These are phyloP conservation scores for Operophtera brumata DNA, from an alignment of 2,888 invertebrate species.

Conservation along the genomic window DNA sequence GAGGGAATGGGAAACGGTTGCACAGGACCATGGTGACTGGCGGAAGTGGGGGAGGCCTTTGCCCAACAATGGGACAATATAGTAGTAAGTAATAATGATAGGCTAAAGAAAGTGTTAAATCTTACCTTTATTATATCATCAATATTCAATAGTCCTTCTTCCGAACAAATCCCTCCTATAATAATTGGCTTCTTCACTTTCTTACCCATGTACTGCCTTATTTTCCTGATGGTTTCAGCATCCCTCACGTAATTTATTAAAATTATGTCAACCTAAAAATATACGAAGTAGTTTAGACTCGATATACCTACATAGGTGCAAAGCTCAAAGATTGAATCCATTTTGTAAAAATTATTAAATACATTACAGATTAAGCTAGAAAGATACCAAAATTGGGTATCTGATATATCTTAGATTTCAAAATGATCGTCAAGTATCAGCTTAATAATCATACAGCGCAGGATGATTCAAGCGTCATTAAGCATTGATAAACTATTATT, in stretches of 20 bases:
- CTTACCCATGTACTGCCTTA: slow-evolving; percentile 40
- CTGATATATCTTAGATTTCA: too few relatives aligned
- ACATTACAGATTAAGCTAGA: not conserved
- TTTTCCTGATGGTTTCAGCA: slow-evolving; percentile 36
- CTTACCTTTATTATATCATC: slow-evolving; percentile 48
- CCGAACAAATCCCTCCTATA: slow-evolving; percentile 43
- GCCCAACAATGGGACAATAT: too few relatives aligned
- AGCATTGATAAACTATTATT: too few relatives aligned
- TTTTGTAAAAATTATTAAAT: not conserved
- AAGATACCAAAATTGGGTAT: not conserved
- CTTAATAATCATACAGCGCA: too few relatives aligned
- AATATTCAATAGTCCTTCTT: slow-evolving; percentile 43
- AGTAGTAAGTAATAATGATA: too few relatives aligned
- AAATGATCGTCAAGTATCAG: too few relatives aligned
- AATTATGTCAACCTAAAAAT: slow-evolving; percentile 51
- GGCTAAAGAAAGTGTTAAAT: too few relatives aligned
- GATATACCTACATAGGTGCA: not conserved
- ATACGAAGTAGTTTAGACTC: not conserved
- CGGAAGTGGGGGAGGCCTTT: too few relatives aligned
- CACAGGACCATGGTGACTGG: too few relatives aligned
- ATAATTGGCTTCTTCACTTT: slow-evolving; percentile 42
- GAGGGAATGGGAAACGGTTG: too few relatives aligned
- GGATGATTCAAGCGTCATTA: too few relatives aligned
- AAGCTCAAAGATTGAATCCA: not conserved
- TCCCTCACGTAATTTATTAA: slow-evolving; percentile 45